A percentile compares a stretch with the other conserved stretches of the same genome.
These are phyloP conservation scores for Strix aluco DNA, from an alignment of 2,113 vertebrate species.

Conservation along the genomic window DNA sequence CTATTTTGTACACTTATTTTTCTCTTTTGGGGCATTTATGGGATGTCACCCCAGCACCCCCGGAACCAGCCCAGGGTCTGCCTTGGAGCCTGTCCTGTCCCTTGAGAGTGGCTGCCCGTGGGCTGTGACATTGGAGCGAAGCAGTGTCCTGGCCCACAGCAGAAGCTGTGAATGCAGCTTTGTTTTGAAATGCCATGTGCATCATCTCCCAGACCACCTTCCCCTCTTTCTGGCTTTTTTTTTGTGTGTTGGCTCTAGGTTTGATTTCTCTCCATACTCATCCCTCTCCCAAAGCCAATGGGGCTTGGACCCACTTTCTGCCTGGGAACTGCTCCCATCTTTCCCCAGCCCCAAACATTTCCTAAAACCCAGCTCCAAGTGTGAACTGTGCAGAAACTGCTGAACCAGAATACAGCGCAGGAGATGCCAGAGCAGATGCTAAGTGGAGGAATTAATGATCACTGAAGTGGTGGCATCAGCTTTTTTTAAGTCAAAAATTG, in stretches of 20 bases:
- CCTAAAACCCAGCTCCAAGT: not conserved
- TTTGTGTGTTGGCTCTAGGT: not conserved
- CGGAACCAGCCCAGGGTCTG: rapidly evolving
- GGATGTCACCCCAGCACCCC: not conserved
- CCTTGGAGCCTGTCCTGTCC: not conserved
- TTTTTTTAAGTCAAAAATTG: constrained; percentile 36
- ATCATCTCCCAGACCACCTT: not conserved
- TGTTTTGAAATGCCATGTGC: rapidly evolving
- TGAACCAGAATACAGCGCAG: not conserved
- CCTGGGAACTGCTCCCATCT: not conserved
- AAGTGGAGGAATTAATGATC: constrained; percentile 18
- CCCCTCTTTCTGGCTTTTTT: not conserved
- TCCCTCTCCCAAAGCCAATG: not conserved
- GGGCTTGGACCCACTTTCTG: not conserved
- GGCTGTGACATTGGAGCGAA: not conserved
- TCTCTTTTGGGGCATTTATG: not conserved
- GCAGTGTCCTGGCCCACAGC: not conserved
- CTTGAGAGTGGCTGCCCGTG: not conserved
- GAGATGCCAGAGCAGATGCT: constrained; percentile 21
- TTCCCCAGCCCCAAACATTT: not conserved
- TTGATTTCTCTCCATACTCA: not conserved
- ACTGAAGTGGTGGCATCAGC: constrained; percentile 32
- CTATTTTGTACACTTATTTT: not conserved
- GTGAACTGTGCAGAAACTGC: not conserved
- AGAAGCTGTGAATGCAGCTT: not conserved